Percentiles rank a stretch among this genome's conserved stretches.
Conservation (phyloP, 2,113 vertebrate genomes). For the Saguinus imperator region DNA sequence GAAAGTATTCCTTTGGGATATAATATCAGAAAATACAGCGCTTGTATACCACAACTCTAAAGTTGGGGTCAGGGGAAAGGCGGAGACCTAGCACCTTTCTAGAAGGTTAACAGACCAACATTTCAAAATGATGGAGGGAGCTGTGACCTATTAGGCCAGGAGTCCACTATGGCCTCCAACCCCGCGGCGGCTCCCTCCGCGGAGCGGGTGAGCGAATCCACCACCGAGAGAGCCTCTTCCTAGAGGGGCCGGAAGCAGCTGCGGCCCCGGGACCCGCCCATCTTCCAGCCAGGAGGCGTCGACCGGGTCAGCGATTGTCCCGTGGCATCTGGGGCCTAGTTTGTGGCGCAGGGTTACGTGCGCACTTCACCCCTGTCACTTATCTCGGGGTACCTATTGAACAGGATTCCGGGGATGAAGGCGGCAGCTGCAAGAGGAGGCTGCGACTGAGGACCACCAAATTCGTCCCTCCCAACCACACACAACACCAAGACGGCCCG, state of each 20-base stretch:
- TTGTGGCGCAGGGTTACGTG: neutral
- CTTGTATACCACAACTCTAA: neutral
- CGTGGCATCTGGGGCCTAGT: too few relatives aligned
- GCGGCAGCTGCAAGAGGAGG: neutral
- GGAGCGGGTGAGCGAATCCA: neutral
- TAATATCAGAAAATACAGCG: neutral
- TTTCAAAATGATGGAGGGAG: neutral
- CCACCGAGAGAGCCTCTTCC: neutral
- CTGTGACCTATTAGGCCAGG: neutral
- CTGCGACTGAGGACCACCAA: neutral
- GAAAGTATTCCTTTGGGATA: neutral
- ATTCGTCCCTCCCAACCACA: neutral
- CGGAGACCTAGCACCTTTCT: neutral
- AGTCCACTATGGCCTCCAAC: neutral
- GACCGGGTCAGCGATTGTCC: neutral
- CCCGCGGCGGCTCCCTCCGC: neutral
- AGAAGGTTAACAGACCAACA: neutral
- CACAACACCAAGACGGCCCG: neutral
- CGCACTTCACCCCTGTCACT: neutral
- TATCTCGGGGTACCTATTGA: neutral
- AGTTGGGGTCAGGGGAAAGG: neutral
- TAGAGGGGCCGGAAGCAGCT: neutral
- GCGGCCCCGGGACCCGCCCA: accelerated
- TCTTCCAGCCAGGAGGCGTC: neutral
- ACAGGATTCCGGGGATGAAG: neutral